Conservation (phyloP, 2,888 invertebrate genomes). For the Dysmachus trigonus region DNA sequence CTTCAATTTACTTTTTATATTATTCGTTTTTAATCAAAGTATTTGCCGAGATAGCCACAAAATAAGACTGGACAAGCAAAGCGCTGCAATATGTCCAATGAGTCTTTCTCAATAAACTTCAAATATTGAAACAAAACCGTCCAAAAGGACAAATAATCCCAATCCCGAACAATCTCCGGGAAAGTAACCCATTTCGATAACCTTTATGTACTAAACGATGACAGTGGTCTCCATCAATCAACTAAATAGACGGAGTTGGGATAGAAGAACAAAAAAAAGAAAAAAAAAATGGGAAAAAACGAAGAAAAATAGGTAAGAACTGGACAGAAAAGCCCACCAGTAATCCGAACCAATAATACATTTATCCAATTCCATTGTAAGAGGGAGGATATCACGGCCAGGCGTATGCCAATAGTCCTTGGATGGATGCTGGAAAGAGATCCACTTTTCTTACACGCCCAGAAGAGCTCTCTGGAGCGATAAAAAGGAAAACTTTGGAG, state of each 20-base stretch:
- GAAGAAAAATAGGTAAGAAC: background rate
- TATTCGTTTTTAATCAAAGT: background rate
- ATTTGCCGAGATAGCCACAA: background rate
- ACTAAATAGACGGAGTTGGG: slow-evolving; percentile 30
- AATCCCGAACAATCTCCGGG: background rate
- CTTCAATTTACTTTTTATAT: background rate
- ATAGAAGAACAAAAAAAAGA: background rate
- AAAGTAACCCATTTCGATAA: slow-evolving; percentile 32
- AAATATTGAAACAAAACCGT: background rate
- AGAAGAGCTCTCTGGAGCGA: background rate
- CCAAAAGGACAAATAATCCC: background rate
- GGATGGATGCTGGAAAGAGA: background rate
- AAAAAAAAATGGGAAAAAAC: background rate
- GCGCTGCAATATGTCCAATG: background rate
- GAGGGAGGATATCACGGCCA: background rate
- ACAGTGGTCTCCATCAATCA: slow-evolving; percentile 35
- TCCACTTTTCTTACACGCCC: background rate
- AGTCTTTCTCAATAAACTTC: background rate
- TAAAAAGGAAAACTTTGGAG: slow-evolving; percentile 30
- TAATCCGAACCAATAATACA: slow-evolving; percentile 28
- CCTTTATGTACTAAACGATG: slow-evolving; percentile 34
- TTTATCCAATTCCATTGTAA: slow-evolving; percentile 12
- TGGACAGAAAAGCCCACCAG: slow-evolving; percentile 8
- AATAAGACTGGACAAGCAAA: background rate
- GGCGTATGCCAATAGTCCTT: background rate